Conservation (phyloP, 2,113 vertebrate genomes). For the Microtus ochrogaster region DNA sequence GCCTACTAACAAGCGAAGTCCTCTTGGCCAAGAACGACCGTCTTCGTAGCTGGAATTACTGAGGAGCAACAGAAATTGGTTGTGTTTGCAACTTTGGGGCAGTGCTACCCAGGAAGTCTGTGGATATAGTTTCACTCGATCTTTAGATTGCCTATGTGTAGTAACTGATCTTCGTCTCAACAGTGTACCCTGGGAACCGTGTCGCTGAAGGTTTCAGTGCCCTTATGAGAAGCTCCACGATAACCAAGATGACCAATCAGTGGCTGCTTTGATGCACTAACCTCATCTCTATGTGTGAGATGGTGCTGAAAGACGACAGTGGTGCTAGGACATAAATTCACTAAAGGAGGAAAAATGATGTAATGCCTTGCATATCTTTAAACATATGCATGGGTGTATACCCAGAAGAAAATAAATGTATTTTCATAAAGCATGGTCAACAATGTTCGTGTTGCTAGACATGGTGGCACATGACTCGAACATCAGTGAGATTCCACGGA, state of each 20-base stretch:
- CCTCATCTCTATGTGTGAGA: neutral
- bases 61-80: neutral
- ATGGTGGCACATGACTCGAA: neutral
- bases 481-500: neutral
- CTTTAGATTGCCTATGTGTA: neutral
- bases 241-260: neutral
- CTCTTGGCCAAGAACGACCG: neutral
- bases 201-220: neutral
- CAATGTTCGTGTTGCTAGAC: neutral
- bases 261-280: neutral
- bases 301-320: neutral
- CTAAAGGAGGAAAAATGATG: neutral
- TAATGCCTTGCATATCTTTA: neutral
- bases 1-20: neutral
- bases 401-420: neutral
- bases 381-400: neutral
- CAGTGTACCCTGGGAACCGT: neutral
- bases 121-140: neutral
- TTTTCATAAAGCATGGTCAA: neutral
- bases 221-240: neutral
- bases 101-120: neutral
- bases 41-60: neutral
- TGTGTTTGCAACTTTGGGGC: neutral
- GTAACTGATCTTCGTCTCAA: slow-evolving; percentile 16
- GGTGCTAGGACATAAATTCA: neutral